Evolutionary conservation across 2,888 invertebrate genomes (phyloP).

Genomic region (Aproaerema taeniolella): DNA sequence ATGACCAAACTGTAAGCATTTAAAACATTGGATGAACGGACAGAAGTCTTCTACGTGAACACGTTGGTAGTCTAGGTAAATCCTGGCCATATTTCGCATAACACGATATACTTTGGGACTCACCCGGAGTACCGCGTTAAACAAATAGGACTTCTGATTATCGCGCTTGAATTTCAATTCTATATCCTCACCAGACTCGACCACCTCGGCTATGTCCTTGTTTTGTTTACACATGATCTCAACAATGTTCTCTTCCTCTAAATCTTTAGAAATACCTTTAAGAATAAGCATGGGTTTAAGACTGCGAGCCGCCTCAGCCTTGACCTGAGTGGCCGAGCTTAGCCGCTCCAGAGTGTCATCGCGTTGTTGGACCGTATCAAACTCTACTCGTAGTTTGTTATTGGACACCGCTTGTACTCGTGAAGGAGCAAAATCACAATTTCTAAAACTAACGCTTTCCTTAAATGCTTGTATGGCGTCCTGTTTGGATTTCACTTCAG

Average conservation of each 20-base stretch:
- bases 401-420: background rate
- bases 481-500: background rate
- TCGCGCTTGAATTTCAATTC: background rate
- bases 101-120: background rate
- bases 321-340: background rate
- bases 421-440: background rate
- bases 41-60: slow-evolving; percentile 6
- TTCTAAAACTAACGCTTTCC: background rate
- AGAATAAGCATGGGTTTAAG: slow-evolving; percentile 7
- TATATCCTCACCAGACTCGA: background rate
- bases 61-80: slow-evolving; percentile 12
- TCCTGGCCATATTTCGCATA: background rate
- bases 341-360: slow-evolving; percentile 1
- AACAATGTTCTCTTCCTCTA: background rate
- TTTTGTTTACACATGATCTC: slow-evolving; percentile 1
- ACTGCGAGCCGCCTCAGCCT: slow-evolving; percentile 1
- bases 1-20: slow-evolving; percentile 14
- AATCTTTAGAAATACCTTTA: slow-evolving; percentile 7
- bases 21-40: background rate
- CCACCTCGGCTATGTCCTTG: background rate
- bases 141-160: slow-evolving; percentile 2
- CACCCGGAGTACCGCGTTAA: background rate
- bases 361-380: background rate
- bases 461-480: background rate
- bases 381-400: slow-evolving; percentile 1